These are phyloP conservation scores for Lottia gigantea DNA, from an alignment of 2,888 invertebrate genomes.

Conservation along the genomic window DNA sequence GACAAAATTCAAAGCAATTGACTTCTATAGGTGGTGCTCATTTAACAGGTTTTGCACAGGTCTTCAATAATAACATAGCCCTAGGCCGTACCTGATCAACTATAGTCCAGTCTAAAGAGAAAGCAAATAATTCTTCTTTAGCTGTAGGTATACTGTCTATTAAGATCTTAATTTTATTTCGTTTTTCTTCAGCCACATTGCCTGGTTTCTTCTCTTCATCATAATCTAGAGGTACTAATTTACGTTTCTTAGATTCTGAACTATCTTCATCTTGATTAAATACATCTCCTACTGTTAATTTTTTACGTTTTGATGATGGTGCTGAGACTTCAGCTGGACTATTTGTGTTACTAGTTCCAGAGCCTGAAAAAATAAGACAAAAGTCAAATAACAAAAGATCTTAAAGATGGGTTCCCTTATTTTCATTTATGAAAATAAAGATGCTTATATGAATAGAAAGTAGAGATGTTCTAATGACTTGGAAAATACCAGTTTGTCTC, in stretches of 20 bases:
- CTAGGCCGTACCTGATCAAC: constrained; percentile 74
- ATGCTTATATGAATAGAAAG: too few relatives aligned
- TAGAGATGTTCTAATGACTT: too few relatives aligned
- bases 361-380: constrained; percentile 5
- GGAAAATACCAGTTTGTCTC: too few relatives aligned
- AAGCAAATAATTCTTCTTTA: constrained; percentile 95
- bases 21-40: too few relatives aligned
- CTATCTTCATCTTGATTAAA: constrained; percentile 80
- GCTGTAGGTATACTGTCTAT: constrained; percentile 99
- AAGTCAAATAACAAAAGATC: too few relatives aligned
- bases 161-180: constrained; percentile 94
- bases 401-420: too few relatives aligned
- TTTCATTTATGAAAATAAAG: too few relatives aligned
- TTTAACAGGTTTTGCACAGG: too few relatives aligned
- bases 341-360: constrained; percentile 14
- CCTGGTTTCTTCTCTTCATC: constrained; percentile 58
- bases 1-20: too few relatives aligned
- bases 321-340: constrained; percentile 33
- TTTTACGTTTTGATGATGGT: constrained; percentile 72
- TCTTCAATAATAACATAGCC: too few relatives aligned
- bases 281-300: constrained; percentile 84
- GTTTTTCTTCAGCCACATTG: constrained; percentile 84
- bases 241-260: constrained; percentile 76
- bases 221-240: constrained; percentile 71
- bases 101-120: constrained; percentile 90